Conservation (phyloP, 2,797 vertebrate genomes). For the Gymnopithys bicolor region DNA sequence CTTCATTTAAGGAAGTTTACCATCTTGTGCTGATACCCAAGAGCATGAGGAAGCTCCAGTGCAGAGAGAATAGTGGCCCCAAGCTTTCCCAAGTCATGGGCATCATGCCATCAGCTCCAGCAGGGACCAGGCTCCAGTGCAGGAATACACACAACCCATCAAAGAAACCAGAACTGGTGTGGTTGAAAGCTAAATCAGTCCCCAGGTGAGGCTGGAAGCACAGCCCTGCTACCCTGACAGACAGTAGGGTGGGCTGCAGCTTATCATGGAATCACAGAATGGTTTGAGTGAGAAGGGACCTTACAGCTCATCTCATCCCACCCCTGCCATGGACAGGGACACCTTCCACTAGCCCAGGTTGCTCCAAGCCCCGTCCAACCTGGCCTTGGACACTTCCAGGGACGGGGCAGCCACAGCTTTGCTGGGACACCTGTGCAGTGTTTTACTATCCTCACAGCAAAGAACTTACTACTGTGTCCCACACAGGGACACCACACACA, state of each 20-base stretch:
- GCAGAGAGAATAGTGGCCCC: background rate
- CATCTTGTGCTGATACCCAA: background rate
- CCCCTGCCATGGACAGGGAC: background rate
- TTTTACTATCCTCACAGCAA: background rate
- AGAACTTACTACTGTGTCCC: background rate
- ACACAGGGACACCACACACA: background rate
- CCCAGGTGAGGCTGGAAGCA: background rate
- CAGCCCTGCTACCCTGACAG: fast-evolving
- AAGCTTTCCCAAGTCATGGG: background rate
- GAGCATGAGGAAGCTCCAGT: background rate
- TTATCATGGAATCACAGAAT: background rate
- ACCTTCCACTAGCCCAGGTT: fast-evolving
- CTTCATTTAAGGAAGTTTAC: background rate
- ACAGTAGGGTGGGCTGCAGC: background rate
- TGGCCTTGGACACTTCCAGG: background rate
- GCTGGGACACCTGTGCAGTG: background rate
- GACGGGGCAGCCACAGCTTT: background rate
- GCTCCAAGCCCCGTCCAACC: fast-evolving
- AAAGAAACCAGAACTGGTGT: fast-evolving
- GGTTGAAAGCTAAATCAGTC: background rate
- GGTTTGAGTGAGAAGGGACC: background rate
- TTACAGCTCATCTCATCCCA: background rate
- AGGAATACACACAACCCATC: fast-evolving
- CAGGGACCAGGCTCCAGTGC: background rate
- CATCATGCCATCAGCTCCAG: background rate